Conservation (phyloP, 2,888 invertebrate species). For the Andrena haemorrhoa region DNA sequence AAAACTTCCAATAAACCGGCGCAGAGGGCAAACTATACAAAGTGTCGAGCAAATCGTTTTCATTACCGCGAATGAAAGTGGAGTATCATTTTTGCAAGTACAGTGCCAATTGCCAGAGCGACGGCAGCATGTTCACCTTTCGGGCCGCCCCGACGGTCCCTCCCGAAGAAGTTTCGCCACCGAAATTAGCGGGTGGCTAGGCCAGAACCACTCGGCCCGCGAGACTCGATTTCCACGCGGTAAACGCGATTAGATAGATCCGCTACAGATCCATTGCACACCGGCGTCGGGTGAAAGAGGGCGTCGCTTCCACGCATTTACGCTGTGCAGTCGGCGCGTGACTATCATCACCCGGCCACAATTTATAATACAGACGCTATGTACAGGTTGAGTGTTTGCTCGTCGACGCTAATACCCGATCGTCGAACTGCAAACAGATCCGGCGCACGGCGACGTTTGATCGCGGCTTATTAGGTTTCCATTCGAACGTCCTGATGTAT, state of each 20-base stretch:
- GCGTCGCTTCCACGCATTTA: slow-evolving; percentile 28
- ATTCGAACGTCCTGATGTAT: not conserved
- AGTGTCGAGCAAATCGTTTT: not conserved
- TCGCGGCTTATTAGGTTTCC: not conserved
- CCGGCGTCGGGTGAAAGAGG: slow-evolving; percentile 25
- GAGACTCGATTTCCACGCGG: slow-evolving; percentile 46
- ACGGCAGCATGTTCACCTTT: not conserved
- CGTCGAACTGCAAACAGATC: slow-evolving; percentile 37
- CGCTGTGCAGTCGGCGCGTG: slow-evolving; percentile 40
- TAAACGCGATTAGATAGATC: slow-evolving; percentile 36
- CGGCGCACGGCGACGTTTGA: slow-evolving; percentile 29
- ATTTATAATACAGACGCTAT: slow-evolving; percentile 77
- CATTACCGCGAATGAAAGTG: not conserved
- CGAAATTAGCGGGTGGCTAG: not conserved
- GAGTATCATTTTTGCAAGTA: not conserved
- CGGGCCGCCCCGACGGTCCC: not conserved
- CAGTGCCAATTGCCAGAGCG: not conserved
- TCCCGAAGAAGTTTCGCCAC: not conserved
- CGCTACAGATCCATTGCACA: not conserved
- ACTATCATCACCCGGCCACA: slow-evolving; percentile 68
- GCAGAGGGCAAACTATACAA: not conserved
- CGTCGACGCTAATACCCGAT: slow-evolving; percentile 64
- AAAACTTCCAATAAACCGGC: no score
- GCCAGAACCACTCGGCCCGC: slow-evolving; percentile 32
- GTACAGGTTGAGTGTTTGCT: slow-evolving; percentile 69